Evolutionary conservation across 2,888 invertebrate species (phyloP), one percentile per base, ranked within the genome.

Genomic region (Tenthredo amoena): DNA sequence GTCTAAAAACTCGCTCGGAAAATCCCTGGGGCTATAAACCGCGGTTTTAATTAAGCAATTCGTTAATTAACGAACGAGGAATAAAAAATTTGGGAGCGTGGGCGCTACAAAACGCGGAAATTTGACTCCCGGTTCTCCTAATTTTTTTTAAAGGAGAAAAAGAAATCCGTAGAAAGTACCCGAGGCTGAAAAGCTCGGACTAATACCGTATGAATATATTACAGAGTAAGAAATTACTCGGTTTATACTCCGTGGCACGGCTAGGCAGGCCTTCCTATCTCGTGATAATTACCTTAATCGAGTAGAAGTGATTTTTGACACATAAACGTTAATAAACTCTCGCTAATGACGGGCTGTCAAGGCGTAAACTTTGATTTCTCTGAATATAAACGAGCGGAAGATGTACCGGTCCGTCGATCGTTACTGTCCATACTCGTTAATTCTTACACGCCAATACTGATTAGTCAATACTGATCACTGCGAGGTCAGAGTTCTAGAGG

Each of bases 281-380:
- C 40, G 72, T 40, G 62, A 58, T 40, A 50, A 62, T 40, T n/a
- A 62, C 12, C 50, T n/a, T 58, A 62, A 81, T 62, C n/a, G 40
- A 26, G 34, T 62, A 15, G 58, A 81, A 62, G 40, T 81, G 81
- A 81, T 81, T 62, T 81, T 81, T 62, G 58, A 81, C 81, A 81
- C 81, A 7, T 81, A 21, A 40, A 37, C 40, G 62, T 37, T 81
- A 58, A 81, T 21, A 37, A 62, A 37, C 21, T 26, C 37, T 26
- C 10, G 18, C 50, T 77, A 55, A 77, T 34, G 77, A 55, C 37
- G 31, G 21, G 31, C 77, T 77, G 77, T 55, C 77, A 31, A 77
- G 55, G 77, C n/a, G n/a, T 68, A 68, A 31, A 43, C n/a, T 76
- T 76, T 47, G 76, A 76, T 47, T 76, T 47, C 76, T 47, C 6